Base-by-base conservation (phyloP, 2,797 vertebrate species). In the Molossus molossus region DNA sequence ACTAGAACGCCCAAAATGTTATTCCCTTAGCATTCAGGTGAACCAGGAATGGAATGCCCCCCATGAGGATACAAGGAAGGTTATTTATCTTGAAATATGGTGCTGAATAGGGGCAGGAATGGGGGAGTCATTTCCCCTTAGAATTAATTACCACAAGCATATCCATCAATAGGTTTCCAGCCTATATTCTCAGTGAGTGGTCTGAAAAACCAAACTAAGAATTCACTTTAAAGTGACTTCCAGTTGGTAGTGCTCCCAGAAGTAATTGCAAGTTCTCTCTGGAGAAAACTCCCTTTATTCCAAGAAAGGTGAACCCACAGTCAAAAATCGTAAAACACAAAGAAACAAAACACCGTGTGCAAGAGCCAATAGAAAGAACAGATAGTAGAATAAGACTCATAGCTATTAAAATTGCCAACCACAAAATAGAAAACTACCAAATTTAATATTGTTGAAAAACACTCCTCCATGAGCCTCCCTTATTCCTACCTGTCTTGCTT, bases 181-280 rank as follows among this genome's bases (percentile, higher is more conserved):
- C 27, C 48, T 87, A 4, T 65, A n/a, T 15, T 72, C 85, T 58
- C 57, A 89, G 2, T 27, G 55, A 81, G 60, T 70, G 53, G 60
- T 76, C 29, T 89, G 53, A 64, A 85, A 87, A 94, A 70, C 67
- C 72, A 95, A 75, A 45, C 33, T 94, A 85, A 87, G 73, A 91
- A 91, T 79, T 67, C 40, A 57, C 33, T 37, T 55, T 58, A 77
- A 85, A 93, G 62, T 79, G 17, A 60, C 27, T 73, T 79, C 60
- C 69, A 77, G 5, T 20, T 88, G 64, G 4, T 60, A 60, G 17
- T 29, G 7, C 8, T 92, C 69, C 69, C 55, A 82, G 55, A 86
- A 86, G 55, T 50, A 86, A 96, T 45, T 86, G 62, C 29, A 94
- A 77, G 58, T 77, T 92, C 25, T 86, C 69, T 70, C 70, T 65